A percentile compares a stretch with the other conserved stretches of the same genome.
phyloP scores from a whole-genome alignment of 2,797 vertebrate species.

The Lutjanus argentimaculatus region DNA sequence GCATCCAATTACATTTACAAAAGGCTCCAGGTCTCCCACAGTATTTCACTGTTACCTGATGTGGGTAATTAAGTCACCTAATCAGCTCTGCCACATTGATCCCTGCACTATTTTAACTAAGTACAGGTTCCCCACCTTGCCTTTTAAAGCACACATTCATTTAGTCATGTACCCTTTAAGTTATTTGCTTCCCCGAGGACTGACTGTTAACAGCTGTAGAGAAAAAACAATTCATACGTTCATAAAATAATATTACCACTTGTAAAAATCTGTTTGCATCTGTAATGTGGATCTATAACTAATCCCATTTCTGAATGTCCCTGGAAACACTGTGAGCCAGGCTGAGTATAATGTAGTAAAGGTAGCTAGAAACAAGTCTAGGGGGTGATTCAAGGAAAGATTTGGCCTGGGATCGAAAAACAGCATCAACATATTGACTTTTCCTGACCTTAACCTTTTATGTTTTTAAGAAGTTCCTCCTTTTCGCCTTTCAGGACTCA shows the following conservation, averaged over 20 bases:
- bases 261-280: slow-evolving; percentile 41
- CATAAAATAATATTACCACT: slow-evolving; percentile 51
- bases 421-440: not conserved
- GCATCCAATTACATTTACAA: slow-evolving; percentile 45
- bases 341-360: too few species aligned
- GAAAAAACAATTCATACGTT: slow-evolving; percentile 22
- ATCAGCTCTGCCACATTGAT: slow-evolving; percentile 51
- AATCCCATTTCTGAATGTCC: slow-evolving; percentile 12
- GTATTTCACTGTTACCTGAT: slow-evolving; percentile 27
- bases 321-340: slow-evolving; percentile 9
- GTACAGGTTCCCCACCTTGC: slow-evolving; percentile 13
- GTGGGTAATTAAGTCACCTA: slow-evolving; percentile 50
- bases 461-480: not conserved
- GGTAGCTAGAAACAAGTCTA: not conserved
- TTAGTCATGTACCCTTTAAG: slow-evolving; percentile 1
- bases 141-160: slow-evolving; percentile 41
- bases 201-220: slow-evolving; percentile 20
- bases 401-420: not conserved
- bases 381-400: not conserved
- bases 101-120: slow-evolving; percentile 10
- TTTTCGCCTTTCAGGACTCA: not conserved
- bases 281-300: slow-evolving; percentile 33
- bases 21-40: slow-evolving; percentile 27
- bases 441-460: not conserved
- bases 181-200: slow-evolving; percentile 5